Conservation (phyloP, 1,140 invertebrate genomes). For the Cylas formicarius region DNA sequence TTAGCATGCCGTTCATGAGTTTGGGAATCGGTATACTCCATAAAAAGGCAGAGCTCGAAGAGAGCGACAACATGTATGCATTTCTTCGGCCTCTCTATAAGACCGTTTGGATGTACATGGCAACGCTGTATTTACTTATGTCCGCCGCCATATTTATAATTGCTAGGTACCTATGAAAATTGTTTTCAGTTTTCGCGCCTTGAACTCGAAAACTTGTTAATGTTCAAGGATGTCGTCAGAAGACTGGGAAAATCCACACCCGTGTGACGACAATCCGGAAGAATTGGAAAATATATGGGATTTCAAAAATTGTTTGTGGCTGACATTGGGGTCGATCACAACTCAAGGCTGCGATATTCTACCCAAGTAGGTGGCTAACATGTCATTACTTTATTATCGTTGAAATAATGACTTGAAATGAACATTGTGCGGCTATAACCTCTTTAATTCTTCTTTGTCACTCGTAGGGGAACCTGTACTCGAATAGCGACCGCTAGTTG, state of each 20-base stretch:
- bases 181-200: not conserved
- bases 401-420: no score
- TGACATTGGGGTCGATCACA: constrained; percentile 74
- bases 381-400: constrained; percentile 2
- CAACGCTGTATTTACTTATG: constrained; percentile 75
- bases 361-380: constrained; percentile 56
- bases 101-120: constrained; percentile 90
- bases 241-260: constrained; percentile 86
- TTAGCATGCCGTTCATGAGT: constrained; percentile 87
- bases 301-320: constrained; percentile 68
- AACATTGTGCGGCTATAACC: no score
- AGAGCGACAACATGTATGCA: constrained; percentile 69
- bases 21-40: constrained; percentile 66
- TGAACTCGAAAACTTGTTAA: constrained; percentile 1
- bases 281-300: constrained; percentile 73
- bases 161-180: constrained; percentile 21
- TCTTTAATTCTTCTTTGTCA: not conserved
- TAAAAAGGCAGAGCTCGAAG: constrained; percentile 58
- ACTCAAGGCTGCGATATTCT: constrained; percentile 73
- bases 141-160: constrained; percentile 45
- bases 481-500: constrained; percentile 78
- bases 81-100: constrained; percentile 81
- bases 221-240: constrained; percentile 65
- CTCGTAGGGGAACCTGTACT: constrained; percentile 58
- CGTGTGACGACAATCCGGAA: constrained; percentile 72